Base-by-base conservation (phyloP, 2,797 vertebrate species). In the Chaunax sp. region DNA sequence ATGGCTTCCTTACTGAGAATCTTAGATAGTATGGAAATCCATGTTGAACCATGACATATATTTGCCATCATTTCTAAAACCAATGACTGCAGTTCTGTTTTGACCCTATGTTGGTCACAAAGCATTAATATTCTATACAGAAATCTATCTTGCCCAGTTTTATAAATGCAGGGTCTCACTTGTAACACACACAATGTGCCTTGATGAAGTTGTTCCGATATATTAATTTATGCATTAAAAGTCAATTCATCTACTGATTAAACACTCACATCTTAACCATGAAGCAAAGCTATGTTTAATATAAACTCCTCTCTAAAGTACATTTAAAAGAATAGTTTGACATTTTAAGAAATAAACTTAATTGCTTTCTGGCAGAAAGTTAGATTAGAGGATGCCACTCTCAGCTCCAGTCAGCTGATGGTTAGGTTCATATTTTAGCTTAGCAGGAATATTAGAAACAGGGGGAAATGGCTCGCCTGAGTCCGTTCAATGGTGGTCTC, bases 1-100 rank as follows among this genome's bases (percentile, higher is more conserved):
- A 94, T 94, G 93, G 82, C 77, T 76, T 88, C 86, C 50, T 81
- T 74, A 78, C 77, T 16, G 58, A 77, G 74, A 84, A 80, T 92
- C 75, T 84, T 85, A 78, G 57, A 78, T 74, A 64, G 78, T 85
- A 78, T 59, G 67, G 78, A 83, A 83, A 87, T 74, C 69, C 75
- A 64, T 55, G 69, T 82, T 73, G 28, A 86, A 82, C 71, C 59
- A 74, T 69, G 46, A 75, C 55, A 58, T 80, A 22, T 78, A 81
- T 84, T 82, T 80, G 78, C 76, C 82, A 76, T 72, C 33, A 70
- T 87, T 84, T 85, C 33, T 85, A 75, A 75, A 83, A 73, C 16
- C 69, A 79, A 70, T 72, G 65, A 89, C 53, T 77, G 53, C 59
- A 74, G 77, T 74, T 79, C 47, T 43, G 22, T 79, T 59, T 75